Evolutionary conservation across 2,888 invertebrate species (phyloP).

Genomic region (Tinea semifulvella): DNA sequence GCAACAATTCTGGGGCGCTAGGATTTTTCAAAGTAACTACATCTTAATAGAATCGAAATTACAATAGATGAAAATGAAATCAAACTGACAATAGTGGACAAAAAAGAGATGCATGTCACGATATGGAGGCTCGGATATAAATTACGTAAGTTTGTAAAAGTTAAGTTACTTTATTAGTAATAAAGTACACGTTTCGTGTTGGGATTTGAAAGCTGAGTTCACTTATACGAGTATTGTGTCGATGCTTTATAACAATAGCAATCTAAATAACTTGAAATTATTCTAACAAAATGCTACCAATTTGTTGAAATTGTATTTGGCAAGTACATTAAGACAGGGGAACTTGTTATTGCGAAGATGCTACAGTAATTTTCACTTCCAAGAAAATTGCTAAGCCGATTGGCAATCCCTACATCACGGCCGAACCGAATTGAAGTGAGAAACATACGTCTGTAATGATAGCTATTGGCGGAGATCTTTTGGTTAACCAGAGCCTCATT

Average conservation of each 20-base stretch:
- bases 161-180: too few relatives aligned
- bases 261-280: too few relatives aligned
- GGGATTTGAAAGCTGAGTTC: too few relatives aligned
- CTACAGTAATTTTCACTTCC: slow-evolving; percentile 46
- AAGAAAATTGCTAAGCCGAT: slow-evolving; percentile 36
- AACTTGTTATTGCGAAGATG: slow-evolving; percentile 20
- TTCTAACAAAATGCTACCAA: background rate
- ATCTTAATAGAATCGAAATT: slow-evolving; percentile 1
- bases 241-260: too few relatives aligned
- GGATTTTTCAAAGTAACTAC: slow-evolving; percentile 9
- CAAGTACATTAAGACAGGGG: too few relatives aligned
- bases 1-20: slow-evolving; percentile 6
- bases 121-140: background rate
- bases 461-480: slow-evolving; percentile 18
- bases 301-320: background rate
- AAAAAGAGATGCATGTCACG: slow-evolving; percentile 9
- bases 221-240: too few relatives aligned
- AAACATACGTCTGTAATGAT: slow-evolving; percentile 20
- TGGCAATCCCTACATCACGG: slow-evolving; percentile 32
- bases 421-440: slow-evolving; percentile 26
- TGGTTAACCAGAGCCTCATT: slow-evolving; percentile 21
- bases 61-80: slow-evolving; percentile 10
- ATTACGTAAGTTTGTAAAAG: background rate
- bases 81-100: slow-evolving; percentile 8
- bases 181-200: too few relatives aligned